Percentiles rank a stretch among this genome's conserved stretches.
phyloP scores from a whole-genome alignment of 2,797 vertebrate genomes.

The Dicrostonyx torquatus region DNA sequence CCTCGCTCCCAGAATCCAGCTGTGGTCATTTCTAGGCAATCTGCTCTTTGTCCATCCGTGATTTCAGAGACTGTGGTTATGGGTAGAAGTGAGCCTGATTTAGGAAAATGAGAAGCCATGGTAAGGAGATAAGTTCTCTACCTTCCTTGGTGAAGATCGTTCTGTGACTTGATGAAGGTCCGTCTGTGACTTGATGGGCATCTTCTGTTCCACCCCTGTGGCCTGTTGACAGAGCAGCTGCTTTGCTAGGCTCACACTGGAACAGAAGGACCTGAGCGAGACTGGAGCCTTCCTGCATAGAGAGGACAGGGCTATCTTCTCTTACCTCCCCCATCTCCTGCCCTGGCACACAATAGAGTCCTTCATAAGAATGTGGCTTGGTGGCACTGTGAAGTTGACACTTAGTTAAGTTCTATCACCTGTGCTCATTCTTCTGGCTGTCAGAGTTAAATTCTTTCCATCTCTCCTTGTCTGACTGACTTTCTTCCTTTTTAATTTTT shows the following conservation, averaged over 20 bases:
- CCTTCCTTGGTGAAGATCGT: too few relatives aligned
- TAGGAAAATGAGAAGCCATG: background rate
- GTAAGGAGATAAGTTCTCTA: background rate
- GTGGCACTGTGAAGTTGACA: too few relatives aligned
- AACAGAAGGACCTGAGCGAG: background rate
- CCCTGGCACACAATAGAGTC: too few relatives aligned
- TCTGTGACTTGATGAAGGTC: background rate
- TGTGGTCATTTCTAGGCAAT: too few relatives aligned
- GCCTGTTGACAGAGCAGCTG: background rate
- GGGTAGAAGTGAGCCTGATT: background rate
- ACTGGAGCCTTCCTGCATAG: background rate
- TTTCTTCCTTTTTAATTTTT: background rate
- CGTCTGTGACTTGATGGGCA: background rate
- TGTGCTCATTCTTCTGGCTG: accelerated
- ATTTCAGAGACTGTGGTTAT: background rate
- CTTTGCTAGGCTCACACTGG: background rate
- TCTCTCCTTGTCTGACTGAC: background rate
- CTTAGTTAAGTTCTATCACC: background rate
- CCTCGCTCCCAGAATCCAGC: background rate
- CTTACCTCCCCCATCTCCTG: background rate
- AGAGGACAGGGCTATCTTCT: background rate
- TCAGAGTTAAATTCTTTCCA: background rate
- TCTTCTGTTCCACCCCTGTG: background rate
- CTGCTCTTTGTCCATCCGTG: background rate
- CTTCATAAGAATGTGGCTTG: background rate